A percentile compares a stretch with the other conserved stretches of the same genome.
Evolutionary conservation across 2,113 vertebrate genomes (phyloP).

Genomic region (Grammomys dolichurus): DNA sequence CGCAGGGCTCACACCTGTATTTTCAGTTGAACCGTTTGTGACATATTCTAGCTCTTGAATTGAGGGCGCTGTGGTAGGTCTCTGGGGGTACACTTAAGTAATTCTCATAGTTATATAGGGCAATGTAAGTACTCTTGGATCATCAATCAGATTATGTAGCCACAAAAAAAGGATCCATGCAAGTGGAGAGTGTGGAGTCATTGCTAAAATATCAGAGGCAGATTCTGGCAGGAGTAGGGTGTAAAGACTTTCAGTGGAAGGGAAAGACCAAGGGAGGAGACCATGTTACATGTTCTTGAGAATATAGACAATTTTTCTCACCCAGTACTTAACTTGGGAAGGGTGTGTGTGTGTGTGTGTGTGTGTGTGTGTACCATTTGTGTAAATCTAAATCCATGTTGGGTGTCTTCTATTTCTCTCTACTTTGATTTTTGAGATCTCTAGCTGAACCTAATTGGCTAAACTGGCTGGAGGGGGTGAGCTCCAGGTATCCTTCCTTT

Average conservation of each 20-base stretch:
- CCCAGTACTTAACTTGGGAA: background rate
- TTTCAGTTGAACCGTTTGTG: background rate
- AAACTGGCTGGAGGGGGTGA: too few species aligned
- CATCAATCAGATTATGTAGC: too few species aligned
- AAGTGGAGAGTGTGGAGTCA: background rate
- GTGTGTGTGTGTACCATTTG: background rate
- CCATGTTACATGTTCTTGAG: background rate
- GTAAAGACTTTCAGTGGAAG: background rate
- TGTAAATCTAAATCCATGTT: background rate
- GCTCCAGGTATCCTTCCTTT: too few species aligned
- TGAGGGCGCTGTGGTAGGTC: too few species aligned
- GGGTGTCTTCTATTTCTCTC: background rate
- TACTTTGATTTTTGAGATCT: background rate
- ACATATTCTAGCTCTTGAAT: background rate
- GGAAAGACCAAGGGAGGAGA: rapidly evolving
- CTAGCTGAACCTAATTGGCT: background rate
- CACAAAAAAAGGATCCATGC: background rate
- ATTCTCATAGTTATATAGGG: background rate
- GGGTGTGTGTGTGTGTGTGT: background rate
- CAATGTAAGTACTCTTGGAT: too few species aligned
- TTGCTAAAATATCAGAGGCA: background rate
- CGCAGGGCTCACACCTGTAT: too few species aligned
- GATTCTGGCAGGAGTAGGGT: too few species aligned
- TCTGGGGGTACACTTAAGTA: background rate
- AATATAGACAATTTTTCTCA: background rate